Percentiles rank a stretch among this genome's conserved stretches.
Evolutionary conservation across 2,113 vertebrate genomes (phyloP).

Genomic region (Abramis brama): DNA sequence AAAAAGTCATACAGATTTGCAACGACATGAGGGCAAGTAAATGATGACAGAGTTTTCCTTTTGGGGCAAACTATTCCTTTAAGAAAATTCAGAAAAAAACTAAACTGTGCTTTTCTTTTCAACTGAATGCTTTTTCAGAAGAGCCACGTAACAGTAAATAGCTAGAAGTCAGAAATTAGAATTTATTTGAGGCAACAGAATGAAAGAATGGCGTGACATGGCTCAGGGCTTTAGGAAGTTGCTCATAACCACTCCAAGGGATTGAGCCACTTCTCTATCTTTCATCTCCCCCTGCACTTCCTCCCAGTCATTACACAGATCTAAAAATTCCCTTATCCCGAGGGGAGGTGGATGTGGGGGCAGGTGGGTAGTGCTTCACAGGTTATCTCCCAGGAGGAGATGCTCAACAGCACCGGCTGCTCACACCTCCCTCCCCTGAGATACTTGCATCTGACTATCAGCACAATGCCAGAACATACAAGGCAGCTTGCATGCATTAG

Average conservation of each 20-base stretch:
- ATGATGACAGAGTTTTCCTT: conserved; percentile 3
- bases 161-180: conserved; percentile 11
- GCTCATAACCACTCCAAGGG: conserved; percentile 44
- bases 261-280: conserved; percentile 66
- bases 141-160: background rate
- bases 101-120: conserved; percentile 11
- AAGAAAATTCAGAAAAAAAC: conserved; percentile 7
- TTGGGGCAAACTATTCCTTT: background rate
- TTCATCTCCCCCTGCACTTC: conserved; percentile 69
- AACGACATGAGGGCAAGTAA: background rate
- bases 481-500: background rate
- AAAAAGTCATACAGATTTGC: background rate
- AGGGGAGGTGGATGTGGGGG: conserved; percentile 52
- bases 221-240: conserved; percentile 35
- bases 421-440: conserved; percentile 12
- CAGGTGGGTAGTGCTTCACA: conserved; percentile 45
- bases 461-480: conserved; percentile 38
- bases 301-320: conserved; percentile 61
- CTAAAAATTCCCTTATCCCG: conserved; percentile 63
- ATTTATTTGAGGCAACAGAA: conserved; percentile 1
- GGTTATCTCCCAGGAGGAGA: conserved; percentile 55
- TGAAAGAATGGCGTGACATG: conserved; percentile 32
- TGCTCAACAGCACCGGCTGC: conserved; percentile 61
- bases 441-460: conserved; percentile 27
- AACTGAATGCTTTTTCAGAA: background rate